These are phyloP conservation scores for Tanypteryx hageni DNA, from an alignment of 2,888 invertebrate genomes.

Conservation along the genomic window DNA sequence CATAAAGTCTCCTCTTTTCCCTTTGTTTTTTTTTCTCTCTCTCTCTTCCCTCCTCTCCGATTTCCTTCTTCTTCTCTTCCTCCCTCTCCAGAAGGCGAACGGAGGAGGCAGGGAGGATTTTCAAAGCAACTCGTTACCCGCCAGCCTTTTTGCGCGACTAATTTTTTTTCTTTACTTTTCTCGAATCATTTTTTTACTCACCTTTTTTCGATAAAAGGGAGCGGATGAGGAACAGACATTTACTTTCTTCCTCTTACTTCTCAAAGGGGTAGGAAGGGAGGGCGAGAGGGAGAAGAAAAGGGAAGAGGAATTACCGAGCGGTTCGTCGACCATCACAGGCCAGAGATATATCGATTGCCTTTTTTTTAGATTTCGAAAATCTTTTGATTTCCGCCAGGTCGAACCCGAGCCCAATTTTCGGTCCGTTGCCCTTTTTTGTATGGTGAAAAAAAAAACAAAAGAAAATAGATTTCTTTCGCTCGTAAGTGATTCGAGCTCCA, in stretches of 20 bases:
- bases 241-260: conserved; percentile 1
- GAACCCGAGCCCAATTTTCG: conserved; percentile 3
- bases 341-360: conserved; percentile 4
- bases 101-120: neutral
- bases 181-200: neutral
- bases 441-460: neutral
- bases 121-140: neutral
- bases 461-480: neutral
- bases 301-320: neutral
- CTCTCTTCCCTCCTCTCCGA: neutral
- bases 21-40: too few species aligned
- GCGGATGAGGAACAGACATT: neutral
- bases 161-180: neutral
- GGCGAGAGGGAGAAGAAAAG: neutral
- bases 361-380: conserved; percentile 23
- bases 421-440: neutral
- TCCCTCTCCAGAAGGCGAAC: neutral
- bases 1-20: neutral
- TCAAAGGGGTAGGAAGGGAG: neutral
- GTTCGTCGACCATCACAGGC: neutral
- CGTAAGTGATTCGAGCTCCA: neutral
- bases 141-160: neutral
- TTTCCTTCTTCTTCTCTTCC: neutral
- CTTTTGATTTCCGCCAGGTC: conserved; percentile 9
- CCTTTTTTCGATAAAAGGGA: neutral